Percentiles rank a stretch among this genome's conserved stretches.
Conservation (phyloP, 1,140 invertebrate species). For the Eufriesea mexicana region DNA sequence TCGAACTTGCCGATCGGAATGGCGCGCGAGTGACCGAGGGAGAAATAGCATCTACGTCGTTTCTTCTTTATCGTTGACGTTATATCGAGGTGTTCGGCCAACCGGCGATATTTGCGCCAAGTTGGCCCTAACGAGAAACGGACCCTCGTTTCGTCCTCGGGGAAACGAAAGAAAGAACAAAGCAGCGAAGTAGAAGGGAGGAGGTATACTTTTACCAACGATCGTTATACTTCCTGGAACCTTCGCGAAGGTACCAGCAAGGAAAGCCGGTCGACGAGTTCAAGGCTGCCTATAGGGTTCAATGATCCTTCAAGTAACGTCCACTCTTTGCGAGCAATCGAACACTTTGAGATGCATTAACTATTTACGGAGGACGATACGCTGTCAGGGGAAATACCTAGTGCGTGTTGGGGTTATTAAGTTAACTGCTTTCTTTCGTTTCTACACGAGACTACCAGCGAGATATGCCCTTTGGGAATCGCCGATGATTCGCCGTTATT, state of each 20-base stretch:
- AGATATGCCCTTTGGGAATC: neutral
- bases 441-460: too few relatives aligned
- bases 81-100: neutral
- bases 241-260: slow-evolving; percentile 63
- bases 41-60: neutral
- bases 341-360: slow-evolving; percentile 45
- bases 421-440: neutral
- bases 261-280: slow-evolving; percentile 69
- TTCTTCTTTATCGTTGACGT: neutral
- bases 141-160: slow-evolving; percentile 33
- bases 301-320: slow-evolving; percentile 57
- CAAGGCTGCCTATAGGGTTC: slow-evolving; percentile 64
- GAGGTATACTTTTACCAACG: slow-evolving; percentile 53
- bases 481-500: slow-evolving; percentile 1
- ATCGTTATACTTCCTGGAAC: slow-evolving; percentile 70
- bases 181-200: neutral
- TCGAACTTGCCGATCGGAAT: neutral
- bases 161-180: slow-evolving; percentile 55
- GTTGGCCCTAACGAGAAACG: slow-evolving; percentile 57
- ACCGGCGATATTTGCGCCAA: slow-evolving; percentile 30
- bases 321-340: slow-evolving; percentile 42
- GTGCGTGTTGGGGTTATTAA: slow-evolving; percentile 16
- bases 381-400: neutral
- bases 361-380: slow-evolving; percentile 54
- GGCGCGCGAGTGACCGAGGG: neutral